Evolutionary conservation across 1,140 invertebrate species (phyloP), one percentile per base, ranked within the genome.

Genomic region (Diabrotica undecimpunctata): DNA sequence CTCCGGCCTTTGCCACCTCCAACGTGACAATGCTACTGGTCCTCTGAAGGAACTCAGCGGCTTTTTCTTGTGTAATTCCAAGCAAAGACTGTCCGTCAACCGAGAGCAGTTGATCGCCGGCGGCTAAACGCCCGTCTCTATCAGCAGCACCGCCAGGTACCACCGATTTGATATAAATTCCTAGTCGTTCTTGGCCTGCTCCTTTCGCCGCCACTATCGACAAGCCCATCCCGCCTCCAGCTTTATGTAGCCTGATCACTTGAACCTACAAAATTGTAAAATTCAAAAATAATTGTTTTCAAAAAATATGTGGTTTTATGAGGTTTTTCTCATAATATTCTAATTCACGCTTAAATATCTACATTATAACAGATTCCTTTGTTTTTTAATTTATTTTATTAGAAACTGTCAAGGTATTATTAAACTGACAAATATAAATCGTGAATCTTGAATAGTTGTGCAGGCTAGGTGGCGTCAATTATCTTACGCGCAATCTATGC

Each of bases 81-180:
- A 79, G 59, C 53, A 99, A 84, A 76, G 94, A 97, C 78, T 97
- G 92, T 9, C 95, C 96, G 81, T 99, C 97, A 0, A 99, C 98
- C 72, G 95, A 94, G 6, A 99, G 78, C 60, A 99, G 81, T 80
- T 99, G 98, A 85, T 99, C 98, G 12, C 98, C 97, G 63, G 96
- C 94, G 72, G 96, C 90, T 59, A 99, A 82, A 62, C 95, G 84
- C 7, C 95, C 95, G 83, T 98, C 96, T 67, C 91, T 87, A 81
- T 96, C 95, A 25, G 96, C 97, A 55, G 96, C 95, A 56, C 96
- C 96, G 54, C 95, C 95, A 65, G 93, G 88, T 36, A 99, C 96
- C 14, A 99, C 96, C 62, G 95, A 96, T 81, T 98, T 98, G 63
- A 99, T 96, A 79, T 98, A 99, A 77, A 98, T 98, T 41, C 96